Evolutionary conservation across 2,797 vertebrate species (phyloP), one percentile per base, ranked within the genome.

Genomic region (Pempheris klunzingeri): DNA sequence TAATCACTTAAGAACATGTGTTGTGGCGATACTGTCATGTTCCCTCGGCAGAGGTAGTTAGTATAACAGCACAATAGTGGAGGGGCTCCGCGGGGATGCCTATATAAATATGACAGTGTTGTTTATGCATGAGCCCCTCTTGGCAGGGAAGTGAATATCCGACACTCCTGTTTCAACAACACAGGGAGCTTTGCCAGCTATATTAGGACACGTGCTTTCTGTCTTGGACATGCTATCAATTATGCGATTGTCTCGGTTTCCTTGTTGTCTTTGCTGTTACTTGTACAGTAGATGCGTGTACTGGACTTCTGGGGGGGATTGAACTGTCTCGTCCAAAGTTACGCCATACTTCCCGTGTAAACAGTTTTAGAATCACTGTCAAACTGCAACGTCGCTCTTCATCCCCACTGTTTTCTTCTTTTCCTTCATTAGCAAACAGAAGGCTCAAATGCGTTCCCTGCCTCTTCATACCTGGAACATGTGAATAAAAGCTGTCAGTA

Each of bases 51-150:
- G 88, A 90, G 86, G 87, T 88, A 91, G 87, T 93, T 91, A 89
- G 90, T 86, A 57, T 54, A 90, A 88, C 83, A 85, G 83, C 77
- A 88, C 88, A 91, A 88, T 83, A 50, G 80, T 54, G 80, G 84
- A 83, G 77, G 86, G 79, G 71, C 89, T 92, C 89, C 52, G 14
- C 68, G 5, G 92, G 90, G 88, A 91, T 66, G 89, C 80, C 85
- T 87, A 88, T 86, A 88, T 92, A 90, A 92, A 92, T 91, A 93
- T 90, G 93, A 90, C 91, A 92, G 70, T 78, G 70, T 92, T 89
- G 90, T 94, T 93, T 93, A 93, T 93, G 91, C 92, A 94, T 93
- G 91, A 94, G 91, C 80, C 86, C 69, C 71, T 92, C 86, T 82
- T 89, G 91, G 88, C 83, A 80, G 88, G 71, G 80, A 88, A 77